Conservation (phyloP, 1,140 invertebrate genomes). For the Hyles euphorbiae region DNA sequence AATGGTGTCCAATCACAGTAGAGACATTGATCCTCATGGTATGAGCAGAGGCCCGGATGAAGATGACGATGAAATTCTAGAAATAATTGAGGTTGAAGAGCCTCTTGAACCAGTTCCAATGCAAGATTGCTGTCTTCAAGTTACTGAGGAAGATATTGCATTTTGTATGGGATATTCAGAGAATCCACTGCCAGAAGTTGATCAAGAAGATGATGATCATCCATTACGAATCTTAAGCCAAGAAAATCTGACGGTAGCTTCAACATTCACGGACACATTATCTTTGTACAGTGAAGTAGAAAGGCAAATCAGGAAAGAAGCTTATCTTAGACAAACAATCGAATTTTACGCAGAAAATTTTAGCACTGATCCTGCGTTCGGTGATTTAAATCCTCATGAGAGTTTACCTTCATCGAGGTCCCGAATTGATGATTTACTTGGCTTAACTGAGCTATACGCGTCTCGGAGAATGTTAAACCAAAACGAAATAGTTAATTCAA, state of each 20-base stretch:
- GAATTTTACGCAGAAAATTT: slow-evolving; percentile 67
- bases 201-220: slow-evolving; percentile 84
- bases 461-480: slow-evolving; percentile 50
- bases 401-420: slow-evolving; percentile 59
- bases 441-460: slow-evolving; percentile 55
- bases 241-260: slow-evolving; percentile 92
- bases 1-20: slow-evolving; percentile 64
- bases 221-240: slow-evolving; percentile 91
- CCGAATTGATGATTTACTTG: slow-evolving; percentile 57
- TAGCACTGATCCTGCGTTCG: slow-evolving; percentile 35
- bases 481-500: slow-evolving; percentile 39
- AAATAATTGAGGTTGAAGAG: slow-evolving; percentile 90
- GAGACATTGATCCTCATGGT: slow-evolving; percentile 65
- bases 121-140: slow-evolving; percentile 89
- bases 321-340: slow-evolving; percentile 67
- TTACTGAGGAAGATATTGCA: slow-evolving; percentile 94
- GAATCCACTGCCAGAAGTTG: slow-evolving; percentile 83
- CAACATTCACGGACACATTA: slow-evolving; percentile 89
- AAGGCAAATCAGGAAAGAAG: slow-evolving; percentile 71
- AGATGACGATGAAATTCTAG: slow-evolving; percentile 83
- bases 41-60: slow-evolving; percentile 71
- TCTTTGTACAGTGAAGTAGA: slow-evolving; percentile 86
- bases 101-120: slow-evolving; percentile 86
- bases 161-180: slow-evolving; percentile 86
- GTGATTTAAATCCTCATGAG: slow-evolving; percentile 51